phyloP scores from a whole-genome alignment of 2,113 vertebrate species.

The Lampris megalopsis region DNA sequence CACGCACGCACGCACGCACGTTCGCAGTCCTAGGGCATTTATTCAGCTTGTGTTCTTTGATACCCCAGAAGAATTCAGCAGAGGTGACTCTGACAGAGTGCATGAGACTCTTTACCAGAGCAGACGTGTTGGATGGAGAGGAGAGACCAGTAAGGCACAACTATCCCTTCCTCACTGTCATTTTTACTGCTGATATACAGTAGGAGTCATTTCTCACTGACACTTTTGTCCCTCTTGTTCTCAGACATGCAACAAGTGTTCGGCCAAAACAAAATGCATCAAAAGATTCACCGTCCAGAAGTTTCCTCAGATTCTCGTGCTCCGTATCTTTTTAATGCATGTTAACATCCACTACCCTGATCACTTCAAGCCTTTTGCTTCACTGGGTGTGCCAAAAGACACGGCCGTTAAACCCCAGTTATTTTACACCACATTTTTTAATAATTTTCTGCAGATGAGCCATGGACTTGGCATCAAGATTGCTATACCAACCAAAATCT shows the following conservation, averaged over 20 bases:
- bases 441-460: too few relatives aligned
- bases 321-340: conserved; percentile 90
- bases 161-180: background rate
- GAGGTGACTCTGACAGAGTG: conserved; percentile 94
- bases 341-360: too few relatives aligned
- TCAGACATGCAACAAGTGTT: conserved; percentile 93
- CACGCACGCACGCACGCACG: background rate
- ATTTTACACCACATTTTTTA: too few relatives aligned
- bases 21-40: background rate
- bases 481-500: too few relatives aligned
- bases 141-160: conserved; percentile 89
- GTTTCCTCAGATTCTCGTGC: conserved; percentile 96
- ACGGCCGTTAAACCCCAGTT: too few relatives aligned
- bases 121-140: conserved; percentile 93
- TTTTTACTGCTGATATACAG: background rate
- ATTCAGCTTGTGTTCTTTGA: conserved; percentile 6
- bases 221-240: conserved; percentile 10
- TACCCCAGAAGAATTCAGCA: conserved; percentile 83
- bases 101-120: conserved; percentile 93
- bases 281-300: conserved; percentile 98
- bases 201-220: conserved; percentile 13
- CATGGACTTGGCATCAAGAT: too few relatives aligned
- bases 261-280: conserved; percentile 91
- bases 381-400: too few relatives aligned
- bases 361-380: too few relatives aligned